Percentiles rank a stretch among this genome's conserved stretches.
Conservation (phyloP, 2,888 invertebrate genomes). For the Ariolimax columbianus region DNA sequence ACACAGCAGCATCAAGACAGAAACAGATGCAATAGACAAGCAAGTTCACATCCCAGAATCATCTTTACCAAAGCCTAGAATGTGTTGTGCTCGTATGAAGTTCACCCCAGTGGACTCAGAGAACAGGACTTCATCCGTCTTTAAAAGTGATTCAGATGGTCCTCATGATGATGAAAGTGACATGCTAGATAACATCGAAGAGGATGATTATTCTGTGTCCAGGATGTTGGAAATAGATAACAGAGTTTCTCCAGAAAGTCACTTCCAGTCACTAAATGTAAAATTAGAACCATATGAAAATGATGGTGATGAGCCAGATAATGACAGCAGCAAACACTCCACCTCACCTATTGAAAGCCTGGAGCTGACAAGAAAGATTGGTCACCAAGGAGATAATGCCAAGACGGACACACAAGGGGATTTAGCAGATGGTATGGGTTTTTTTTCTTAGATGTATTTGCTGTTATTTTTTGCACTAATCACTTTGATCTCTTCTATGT, state of each 20-base stretch:
- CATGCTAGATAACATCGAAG: slow-evolving; percentile 36
- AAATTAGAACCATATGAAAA: slow-evolving; percentile 38
- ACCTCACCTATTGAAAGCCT: slow-evolving; percentile 21
- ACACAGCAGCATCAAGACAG: slow-evolving; percentile 6
- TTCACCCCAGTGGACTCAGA: slow-evolving; percentile 46
- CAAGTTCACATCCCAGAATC: not conserved
- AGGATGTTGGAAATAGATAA: slow-evolving; percentile 9
- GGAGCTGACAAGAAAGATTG: slow-evolving; percentile 21
- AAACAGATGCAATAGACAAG: not conserved
- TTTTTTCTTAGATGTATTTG: no score
- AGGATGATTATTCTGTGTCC: slow-evolving; percentile 22
- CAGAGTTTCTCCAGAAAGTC: not conserved
- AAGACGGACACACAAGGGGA: slow-evolving; percentile 36
- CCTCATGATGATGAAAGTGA: not conserved
- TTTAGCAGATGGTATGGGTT: slow-evolving; percentile 47
- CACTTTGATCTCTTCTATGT: no score
- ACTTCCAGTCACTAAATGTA: slow-evolving; percentile 23
- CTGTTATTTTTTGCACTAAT: no score
- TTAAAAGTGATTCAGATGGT: not conserved
- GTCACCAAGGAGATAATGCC: not conserved
- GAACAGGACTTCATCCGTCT: not conserved
- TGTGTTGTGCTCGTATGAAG: slow-evolving; percentile 46
- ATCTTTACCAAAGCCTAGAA: not conserved
- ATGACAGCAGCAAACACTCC: slow-evolving; percentile 29
- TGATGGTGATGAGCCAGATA: slow-evolving; percentile 28